Evolutionary conservation across 2,888 invertebrate species (phyloP), one percentile per base, ranked within the genome.

Genomic region (Amitus sp.): DNA sequence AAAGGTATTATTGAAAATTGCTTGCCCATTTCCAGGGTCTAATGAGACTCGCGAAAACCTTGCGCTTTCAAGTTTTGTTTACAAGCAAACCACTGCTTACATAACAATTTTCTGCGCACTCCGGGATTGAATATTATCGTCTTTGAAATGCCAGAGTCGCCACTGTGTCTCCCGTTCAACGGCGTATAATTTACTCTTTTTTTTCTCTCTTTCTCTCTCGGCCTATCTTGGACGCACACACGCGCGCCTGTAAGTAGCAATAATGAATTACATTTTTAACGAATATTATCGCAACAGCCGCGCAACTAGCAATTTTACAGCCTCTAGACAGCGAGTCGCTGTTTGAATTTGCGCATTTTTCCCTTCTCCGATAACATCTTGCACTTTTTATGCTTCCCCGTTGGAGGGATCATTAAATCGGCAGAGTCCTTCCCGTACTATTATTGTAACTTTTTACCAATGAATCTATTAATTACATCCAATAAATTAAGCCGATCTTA

Each of bases 81-180:
- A 30, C 30, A n/a, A n/a, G n/a, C n/a, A n/a, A n/a, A n/a, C n/a
- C n/a, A n/a, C 56, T 59, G 63, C 63, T 59, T 56, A 58, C 55
- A 61, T 61, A 58, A 65, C 61, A 61, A 58, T 58, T 58, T 52
- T n/a, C n/a, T n/a, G n/a, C n/a, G n/a, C n/a, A n/a, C n/a, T n/a
- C n/a, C n/a, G n/a, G n/a, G n/a, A n/a, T n/a, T n/a, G n/a, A n/a
- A n/a, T 52, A 52, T 61, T 65, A 57, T 57, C 52, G 54, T 61
- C 61, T 65, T 55, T 65, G 58, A 65, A 65, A 65, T 65, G 65
- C 61, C 65, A 65, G 65, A 65, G 64, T 65, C 64, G 64, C 47
- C 64, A 65, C 33, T 49, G 13, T 58, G 65, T 65, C 65, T 65
- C 65, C 52, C 52, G 47, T 61, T 61, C 53, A 61, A 60, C 54